Conservation (phyloP, 2,888 invertebrate species). For the Metallyticus violacea region DNA sequence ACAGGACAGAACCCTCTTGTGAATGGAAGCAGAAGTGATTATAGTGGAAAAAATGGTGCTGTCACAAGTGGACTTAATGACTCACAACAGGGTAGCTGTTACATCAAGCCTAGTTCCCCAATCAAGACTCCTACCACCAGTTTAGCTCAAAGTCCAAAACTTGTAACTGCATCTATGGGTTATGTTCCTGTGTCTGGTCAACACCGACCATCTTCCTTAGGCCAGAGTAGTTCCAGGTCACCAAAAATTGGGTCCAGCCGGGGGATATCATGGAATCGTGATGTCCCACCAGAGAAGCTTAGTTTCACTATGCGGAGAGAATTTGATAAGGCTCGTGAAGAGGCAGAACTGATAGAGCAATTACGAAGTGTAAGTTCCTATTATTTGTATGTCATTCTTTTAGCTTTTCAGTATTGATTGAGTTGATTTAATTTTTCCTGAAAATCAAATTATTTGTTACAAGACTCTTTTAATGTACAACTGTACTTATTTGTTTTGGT, state of each 20-base stretch:
- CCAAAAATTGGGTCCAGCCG: slow-evolving; percentile 30
- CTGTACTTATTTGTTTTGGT: no score
- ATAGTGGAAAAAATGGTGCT: slow-evolving; percentile 30
- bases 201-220: slow-evolving; percentile 8
- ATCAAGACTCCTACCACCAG: slow-evolving; percentile 56
- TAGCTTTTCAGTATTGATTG: no score
- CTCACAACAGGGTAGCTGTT: slow-evolving; percentile 44
- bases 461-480: no score
- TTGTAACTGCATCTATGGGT: slow-evolving; percentile 57
- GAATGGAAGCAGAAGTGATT: slow-evolving; percentile 43
- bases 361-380: slow-evolving; percentile 67
- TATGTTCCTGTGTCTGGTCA: slow-evolving; percentile 41
- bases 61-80: slow-evolving; percentile 23
- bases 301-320: slow-evolving; percentile 91
- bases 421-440: no score
- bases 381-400: neutral
- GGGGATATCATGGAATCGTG: slow-evolving; percentile 61
- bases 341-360: slow-evolving; percentile 79
- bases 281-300: slow-evolving; percentile 68
- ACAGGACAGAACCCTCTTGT: slow-evolving; percentile 30
- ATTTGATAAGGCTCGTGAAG: slow-evolving; percentile 87
- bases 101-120: slow-evolving; percentile 66
- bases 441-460: no score
- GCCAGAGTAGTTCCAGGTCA: slow-evolving; percentile 19
- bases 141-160: slow-evolving; percentile 47